Evolutionary conservation across 2,797 vertebrate species (phyloP).

Genomic region (Tarsius wallacei): DNA sequence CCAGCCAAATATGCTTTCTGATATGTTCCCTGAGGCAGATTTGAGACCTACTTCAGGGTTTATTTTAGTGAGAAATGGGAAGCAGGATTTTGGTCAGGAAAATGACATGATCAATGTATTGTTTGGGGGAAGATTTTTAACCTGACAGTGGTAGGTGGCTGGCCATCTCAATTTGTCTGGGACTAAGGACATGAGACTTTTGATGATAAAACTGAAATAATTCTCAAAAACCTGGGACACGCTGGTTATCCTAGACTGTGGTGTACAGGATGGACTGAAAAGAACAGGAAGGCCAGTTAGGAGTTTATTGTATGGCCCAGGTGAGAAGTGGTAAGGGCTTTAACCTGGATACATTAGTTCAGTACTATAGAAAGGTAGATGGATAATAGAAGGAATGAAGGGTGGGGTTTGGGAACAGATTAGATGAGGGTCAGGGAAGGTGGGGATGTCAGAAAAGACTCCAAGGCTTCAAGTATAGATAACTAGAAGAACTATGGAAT

Average conservation of each 20-base stretch:
- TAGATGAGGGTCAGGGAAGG: background rate
- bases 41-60: background rate
- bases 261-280: background rate
- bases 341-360: background rate
- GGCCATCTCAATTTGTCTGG: background rate
- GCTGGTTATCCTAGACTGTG: background rate
- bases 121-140: background rate
- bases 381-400: background rate
- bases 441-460: background rate
- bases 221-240: background rate
- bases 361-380: background rate
- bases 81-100: slow-evolving; percentile 5
- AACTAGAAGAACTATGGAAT: background rate
- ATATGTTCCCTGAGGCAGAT: background rate
- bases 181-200: background rate
- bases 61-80: slow-evolving; percentile 60
- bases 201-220: background rate
- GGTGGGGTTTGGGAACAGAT: background rate
- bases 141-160: background rate
- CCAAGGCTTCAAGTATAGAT: background rate
- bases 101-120: slow-evolving; percentile 5
- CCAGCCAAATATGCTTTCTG: background rate
- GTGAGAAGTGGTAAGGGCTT: background rate
- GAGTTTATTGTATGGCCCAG: background rate
- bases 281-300: background rate